Evolutionary conservation across 2,888 invertebrate species (phyloP).

Genomic region (Pollenia amentaria): DNA sequence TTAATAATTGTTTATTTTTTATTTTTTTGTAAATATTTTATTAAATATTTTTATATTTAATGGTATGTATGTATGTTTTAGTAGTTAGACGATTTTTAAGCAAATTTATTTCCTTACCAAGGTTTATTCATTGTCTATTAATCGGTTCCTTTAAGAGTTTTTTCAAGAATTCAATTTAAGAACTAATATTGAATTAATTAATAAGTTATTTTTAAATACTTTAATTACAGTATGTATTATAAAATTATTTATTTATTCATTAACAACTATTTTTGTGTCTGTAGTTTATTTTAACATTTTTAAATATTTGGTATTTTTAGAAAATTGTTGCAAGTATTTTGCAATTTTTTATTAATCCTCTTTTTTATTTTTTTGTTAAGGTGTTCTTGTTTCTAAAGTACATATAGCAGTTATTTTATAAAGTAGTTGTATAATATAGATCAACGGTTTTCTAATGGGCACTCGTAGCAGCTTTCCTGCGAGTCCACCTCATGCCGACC

Average conservation of each 20-base stretch:
- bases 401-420: no score
- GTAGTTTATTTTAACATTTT: neutral
- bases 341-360: no score
- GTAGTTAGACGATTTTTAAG: slow-evolving; percentile 29
- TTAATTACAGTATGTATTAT: neutral
- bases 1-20: neutral
- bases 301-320: neutral
- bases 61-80: slow-evolving; percentile 7
- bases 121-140: neutral
- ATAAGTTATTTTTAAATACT: slow-evolving; percentile 12
- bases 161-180: neutral
- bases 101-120: neutral
- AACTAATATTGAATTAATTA: neutral
- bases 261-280: slow-evolving; percentile 1
- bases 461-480: no score
- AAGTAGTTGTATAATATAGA: no score
- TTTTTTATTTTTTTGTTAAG: no score
- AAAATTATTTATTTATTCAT: neutral
- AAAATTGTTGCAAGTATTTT: no score
- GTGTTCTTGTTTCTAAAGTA: no score
- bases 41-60: neutral
- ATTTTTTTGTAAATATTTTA: neutral
- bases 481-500: no score
- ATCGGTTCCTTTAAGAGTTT: neutral
- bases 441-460: no score